Evolutionary conservation across 2,113 vertebrate species (phyloP).

Genomic region (Thryonomys swinderianus): DNA sequence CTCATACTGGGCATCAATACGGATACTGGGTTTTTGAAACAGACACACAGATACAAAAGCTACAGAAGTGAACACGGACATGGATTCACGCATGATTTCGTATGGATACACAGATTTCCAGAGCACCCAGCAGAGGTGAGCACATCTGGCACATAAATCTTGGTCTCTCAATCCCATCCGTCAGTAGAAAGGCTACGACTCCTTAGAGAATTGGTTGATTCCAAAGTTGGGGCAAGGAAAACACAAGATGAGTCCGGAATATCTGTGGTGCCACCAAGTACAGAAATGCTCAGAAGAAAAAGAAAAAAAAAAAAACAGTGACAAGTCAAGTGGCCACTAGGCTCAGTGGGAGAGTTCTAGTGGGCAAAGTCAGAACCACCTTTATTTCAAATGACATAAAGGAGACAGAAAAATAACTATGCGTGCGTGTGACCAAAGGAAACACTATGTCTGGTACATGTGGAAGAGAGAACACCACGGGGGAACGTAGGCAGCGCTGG

Average conservation of each 20-base stretch:
- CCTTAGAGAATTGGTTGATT: background rate
- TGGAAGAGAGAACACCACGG: background rate
- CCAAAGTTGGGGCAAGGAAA: background rate
- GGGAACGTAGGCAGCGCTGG: background rate
- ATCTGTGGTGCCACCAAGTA: background rate
- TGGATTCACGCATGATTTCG: rapidly evolving
- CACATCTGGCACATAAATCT: background rate
- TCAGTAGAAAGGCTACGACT: background rate
- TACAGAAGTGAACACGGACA: background rate
- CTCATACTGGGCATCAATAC: background rate
- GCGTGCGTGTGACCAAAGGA: background rate
- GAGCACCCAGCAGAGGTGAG: background rate
- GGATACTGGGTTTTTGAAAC: background rate
- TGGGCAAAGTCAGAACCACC: background rate
- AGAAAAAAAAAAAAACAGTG: background rate
- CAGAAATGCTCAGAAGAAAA: background rate
- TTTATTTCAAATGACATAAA: too few species aligned
- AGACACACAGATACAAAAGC: background rate
- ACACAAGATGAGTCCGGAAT: background rate
- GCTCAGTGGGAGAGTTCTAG: background rate
- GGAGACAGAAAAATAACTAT: background rate
- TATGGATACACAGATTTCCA: background rate
- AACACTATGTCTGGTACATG: background rate
- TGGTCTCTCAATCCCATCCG: background rate
- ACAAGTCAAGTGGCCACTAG: too few species aligned